Percentiles rank a stretch among this genome's conserved stretches.
These are phyloP conservation scores for Rhineura floridana DNA, from an alignment of 2,113 vertebrate species.

Conservation along the genomic window DNA sequence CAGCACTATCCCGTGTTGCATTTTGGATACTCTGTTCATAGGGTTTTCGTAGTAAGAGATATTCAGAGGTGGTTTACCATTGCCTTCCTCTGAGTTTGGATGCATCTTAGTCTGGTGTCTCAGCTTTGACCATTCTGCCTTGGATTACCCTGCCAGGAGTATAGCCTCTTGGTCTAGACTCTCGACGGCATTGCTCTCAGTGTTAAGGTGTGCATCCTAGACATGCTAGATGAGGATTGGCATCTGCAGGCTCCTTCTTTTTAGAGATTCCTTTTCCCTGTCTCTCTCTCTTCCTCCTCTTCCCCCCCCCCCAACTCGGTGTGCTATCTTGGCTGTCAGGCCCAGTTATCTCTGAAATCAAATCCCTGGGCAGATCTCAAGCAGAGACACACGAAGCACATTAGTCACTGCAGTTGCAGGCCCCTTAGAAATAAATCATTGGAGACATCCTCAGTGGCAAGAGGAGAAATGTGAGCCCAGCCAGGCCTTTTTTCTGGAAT, in stretches of 20 bases:
- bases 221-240: not conserved
- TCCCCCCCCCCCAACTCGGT: not conserved
- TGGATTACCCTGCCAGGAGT: too few relatives aligned
- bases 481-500: not conserved
- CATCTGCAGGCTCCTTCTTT: not conserved
- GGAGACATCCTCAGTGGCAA: not conserved
- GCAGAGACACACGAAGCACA: not conserved
- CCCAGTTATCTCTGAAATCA: not conserved
- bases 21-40: too few relatives aligned
- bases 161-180: too few relatives aligned
- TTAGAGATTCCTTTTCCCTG: not conserved
- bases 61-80: too few relatives aligned
- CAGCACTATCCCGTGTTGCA: too few relatives aligned
- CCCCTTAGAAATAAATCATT: not conserved
- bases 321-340: not conserved
- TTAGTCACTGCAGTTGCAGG: not conserved
- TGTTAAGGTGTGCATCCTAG: too few relatives aligned
- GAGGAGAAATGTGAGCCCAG: not conserved
- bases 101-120: too few relatives aligned
- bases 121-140: too few relatives aligned
- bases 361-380: conserved; percentile 4
- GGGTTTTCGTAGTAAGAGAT: too few relatives aligned
- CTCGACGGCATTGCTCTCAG: too few relatives aligned
- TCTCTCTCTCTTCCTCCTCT: not conserved
- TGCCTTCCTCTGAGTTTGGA: too few relatives aligned